Conservation (phyloP, 64 coral and sea anemone genomes). For the Montipora cactus region DNA sequence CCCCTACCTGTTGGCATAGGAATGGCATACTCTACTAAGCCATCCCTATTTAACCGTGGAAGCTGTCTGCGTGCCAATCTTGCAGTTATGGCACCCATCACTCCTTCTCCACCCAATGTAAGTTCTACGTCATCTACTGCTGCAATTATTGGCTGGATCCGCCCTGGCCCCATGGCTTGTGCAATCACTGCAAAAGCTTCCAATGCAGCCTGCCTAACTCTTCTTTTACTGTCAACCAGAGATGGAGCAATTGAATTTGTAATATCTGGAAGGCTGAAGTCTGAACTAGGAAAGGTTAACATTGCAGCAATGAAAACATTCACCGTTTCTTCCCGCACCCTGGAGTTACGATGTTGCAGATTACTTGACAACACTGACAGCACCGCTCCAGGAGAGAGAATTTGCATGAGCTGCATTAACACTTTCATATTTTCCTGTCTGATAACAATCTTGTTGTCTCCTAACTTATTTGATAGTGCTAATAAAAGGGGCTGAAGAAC, state of each 20-base stretch:
- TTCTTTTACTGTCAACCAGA: slow-evolving; percentile 86
- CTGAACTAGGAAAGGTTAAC: slow-evolving; percentile 95
- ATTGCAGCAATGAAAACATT: slow-evolving; percentile 97
- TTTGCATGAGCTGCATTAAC: slow-evolving; percentile 98
- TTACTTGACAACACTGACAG: slow-evolving; percentile 82
- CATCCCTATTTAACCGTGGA: slow-evolving; percentile 94
- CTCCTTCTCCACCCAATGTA: slow-evolving; percentile 89
- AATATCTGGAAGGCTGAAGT: slow-evolving; percentile 93
- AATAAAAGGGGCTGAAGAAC: slow-evolving; percentile 84
- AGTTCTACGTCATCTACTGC: slow-evolving; percentile 88
- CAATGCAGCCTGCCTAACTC: slow-evolving; percentile 93
- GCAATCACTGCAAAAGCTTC: slow-evolving; percentile 99
- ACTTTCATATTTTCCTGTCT: slow-evolving; percentile 99
- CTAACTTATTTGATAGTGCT: slow-evolving; percentile 87
- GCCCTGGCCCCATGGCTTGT: slow-evolving; percentile 97
- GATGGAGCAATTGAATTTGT: slow-evolving; percentile 89
- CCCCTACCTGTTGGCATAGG: slow-evolving; percentile 88
- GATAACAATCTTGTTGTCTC: slow-evolving; percentile 99
- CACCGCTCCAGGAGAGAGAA: slow-evolving; percentile 83
- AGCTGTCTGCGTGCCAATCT: slow-evolving; percentile 91
- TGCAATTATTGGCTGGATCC: slow-evolving; percentile 83
- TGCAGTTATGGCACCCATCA: slow-evolving; percentile 92
- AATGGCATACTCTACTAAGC: slow-evolving; percentile 97
- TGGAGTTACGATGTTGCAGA: slow-evolving; percentile 93
- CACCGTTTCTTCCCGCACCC: slow-evolving; percentile 95